These are phyloP conservation scores for Sinonovacula constricta DNA, from an alignment of 1,140 invertebrate species.

Conservation along the genomic window DNA sequence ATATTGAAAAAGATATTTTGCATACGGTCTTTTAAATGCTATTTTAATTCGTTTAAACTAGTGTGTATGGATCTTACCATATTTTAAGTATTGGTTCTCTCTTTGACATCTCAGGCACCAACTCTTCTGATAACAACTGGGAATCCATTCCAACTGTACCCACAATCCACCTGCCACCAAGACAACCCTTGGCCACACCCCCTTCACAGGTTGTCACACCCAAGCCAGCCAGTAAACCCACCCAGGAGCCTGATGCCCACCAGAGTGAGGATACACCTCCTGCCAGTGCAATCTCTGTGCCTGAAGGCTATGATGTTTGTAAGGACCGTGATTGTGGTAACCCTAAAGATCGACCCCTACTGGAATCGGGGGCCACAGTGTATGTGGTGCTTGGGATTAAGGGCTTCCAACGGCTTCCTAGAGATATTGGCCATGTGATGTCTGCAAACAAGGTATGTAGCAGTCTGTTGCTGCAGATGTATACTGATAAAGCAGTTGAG, in stretches of 20 bases:
- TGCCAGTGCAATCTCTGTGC: constrained; percentile 53
- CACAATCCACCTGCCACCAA: neutral
- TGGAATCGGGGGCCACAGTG: constrained; percentile 70
- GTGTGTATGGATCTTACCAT: too few species aligned
- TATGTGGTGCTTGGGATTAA: constrained; percentile 73
- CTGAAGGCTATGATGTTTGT: constrained; percentile 62
- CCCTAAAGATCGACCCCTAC: constrained; percentile 61
- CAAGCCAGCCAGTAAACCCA: neutral
- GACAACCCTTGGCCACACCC: too few species aligned
- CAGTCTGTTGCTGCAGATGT: too few species aligned
- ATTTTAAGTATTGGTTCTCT: too few species aligned
- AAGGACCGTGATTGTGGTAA: constrained; percentile 62
- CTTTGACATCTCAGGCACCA: too few species aligned
- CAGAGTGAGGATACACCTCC: constrained; percentile 7
- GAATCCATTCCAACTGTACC: constrained; percentile 11
- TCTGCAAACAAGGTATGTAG: constrained; percentile 60
- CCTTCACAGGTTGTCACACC: constrained; percentile 3
- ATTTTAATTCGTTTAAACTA: too few species aligned
- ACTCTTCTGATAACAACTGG: too few species aligned
- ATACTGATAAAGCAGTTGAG: too few species aligned
- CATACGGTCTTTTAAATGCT: too few species aligned
- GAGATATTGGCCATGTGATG: constrained; percentile 65
- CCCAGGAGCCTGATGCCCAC: neutral
- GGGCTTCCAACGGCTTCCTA: constrained; percentile 48
- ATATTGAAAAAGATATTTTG: too few species aligned